Evolutionary conservation across 1,140 invertebrate species (phyloP).

Genomic region (Saccostrea echinata): DNA sequence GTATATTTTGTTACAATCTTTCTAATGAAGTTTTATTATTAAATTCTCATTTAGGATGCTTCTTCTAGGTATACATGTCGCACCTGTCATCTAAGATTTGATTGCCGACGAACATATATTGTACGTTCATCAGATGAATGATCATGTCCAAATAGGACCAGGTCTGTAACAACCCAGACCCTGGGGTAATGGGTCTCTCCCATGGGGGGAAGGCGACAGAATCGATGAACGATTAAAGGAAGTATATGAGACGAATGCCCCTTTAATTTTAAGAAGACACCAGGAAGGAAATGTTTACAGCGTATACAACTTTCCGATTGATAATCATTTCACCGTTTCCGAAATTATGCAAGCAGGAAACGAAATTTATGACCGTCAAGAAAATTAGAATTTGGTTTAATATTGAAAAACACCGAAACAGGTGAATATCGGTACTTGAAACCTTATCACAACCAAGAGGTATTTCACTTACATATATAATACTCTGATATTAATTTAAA

Average conservation of each 20-base stretch:
- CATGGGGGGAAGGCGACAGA: neutral
- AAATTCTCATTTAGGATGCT: constrained; percentile 1
- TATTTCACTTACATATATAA: no score
- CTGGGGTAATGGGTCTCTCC: neutral
- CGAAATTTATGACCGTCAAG: constrained; percentile 44
- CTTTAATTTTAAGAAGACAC: constrained; percentile 41
- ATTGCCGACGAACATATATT: no score
- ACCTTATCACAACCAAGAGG: constrained; percentile 40
- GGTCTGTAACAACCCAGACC: neutral
- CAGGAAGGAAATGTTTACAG: constrained; percentile 1
- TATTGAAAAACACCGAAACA: constrained; percentile 45
- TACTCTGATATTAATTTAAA: no score
- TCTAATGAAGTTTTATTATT: constrained; percentile 3
- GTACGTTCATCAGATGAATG: no score
- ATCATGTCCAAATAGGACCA: neutral
- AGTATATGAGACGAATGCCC: constrained; percentile 44
- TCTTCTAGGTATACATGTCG: neutral
- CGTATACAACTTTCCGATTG: constrained; percentile 47
- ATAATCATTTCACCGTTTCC: constrained; percentile 35
- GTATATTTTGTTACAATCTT: neutral
- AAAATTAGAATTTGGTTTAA: constrained; percentile 46
- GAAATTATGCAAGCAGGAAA: constrained; percentile 41
- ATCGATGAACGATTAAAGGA: constrained; percentile 24
- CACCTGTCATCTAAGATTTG: no score
- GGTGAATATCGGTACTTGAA: constrained; percentile 53